phyloP scores from a whole-genome alignment of 2,797 vertebrate species.

The Falco concolor region DNA sequence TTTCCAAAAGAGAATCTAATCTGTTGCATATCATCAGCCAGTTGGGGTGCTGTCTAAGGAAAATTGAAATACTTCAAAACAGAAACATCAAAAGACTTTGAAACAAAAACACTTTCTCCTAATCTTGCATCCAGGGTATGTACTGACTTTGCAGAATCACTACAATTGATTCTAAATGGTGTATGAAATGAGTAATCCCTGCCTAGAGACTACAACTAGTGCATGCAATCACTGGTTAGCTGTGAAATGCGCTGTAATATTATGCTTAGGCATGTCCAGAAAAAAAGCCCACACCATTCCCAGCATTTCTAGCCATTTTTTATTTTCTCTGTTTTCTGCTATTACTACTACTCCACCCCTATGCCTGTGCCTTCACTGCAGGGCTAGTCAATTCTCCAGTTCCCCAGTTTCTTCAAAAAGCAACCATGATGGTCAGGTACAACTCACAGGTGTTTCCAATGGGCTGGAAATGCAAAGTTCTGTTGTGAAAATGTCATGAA shows the following conservation, averaged over 20 bases:
- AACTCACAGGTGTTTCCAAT: not conserved
- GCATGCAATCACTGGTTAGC: not conserved
- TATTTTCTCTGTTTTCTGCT: not conserved
- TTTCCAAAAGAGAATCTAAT: not conserved
- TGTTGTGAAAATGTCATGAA: not conserved
- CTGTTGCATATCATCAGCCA: not conserved
- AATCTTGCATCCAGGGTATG: not conserved
- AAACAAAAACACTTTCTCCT: not conserved
- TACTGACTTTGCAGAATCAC: conserved; percentile 16
- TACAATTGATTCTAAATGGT: conserved; percentile 31
- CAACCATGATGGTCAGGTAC: not conserved
- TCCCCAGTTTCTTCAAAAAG: not conserved
- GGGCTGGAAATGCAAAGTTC: not conserved
- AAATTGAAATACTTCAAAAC: conserved; percentile 11
- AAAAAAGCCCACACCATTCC: not conserved
- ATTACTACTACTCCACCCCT: not conserved
- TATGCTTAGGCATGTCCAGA: not conserved
- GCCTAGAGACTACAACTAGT: not conserved
- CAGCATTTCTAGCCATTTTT: not conserved
- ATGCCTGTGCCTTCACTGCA: not conserved
- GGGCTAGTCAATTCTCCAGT: not conserved
- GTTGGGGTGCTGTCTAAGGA: not conserved
- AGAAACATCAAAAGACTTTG: conserved; percentile 10
- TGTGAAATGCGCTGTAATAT: conserved; percentile 10
- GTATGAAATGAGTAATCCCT: conserved; percentile 28